Conservation (phyloP, 2,797 vertebrate species). For the Sus cebifrons region DNA sequence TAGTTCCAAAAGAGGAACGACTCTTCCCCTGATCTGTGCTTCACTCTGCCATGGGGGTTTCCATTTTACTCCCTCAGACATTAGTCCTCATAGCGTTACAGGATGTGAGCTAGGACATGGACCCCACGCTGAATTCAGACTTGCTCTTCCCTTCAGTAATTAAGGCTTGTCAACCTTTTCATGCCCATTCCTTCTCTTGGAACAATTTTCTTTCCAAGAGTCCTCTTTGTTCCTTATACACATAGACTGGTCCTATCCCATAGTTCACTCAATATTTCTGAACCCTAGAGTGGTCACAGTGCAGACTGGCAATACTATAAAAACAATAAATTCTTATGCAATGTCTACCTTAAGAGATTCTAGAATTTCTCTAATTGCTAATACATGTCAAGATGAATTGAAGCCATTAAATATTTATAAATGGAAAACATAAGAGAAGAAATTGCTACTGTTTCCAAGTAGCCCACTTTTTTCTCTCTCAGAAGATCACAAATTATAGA, state of each 20-base stretch:
- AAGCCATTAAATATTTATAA: slow-evolving; percentile 23
- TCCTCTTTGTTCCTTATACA: background rate
- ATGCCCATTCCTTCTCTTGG: background rate
- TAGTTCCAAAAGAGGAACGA: background rate
- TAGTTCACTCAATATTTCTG: background rate
- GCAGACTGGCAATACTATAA: background rate
- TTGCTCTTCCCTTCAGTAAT: background rate
- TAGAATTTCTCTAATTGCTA: slow-evolving; percentile 35
- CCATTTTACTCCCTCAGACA: background rate
- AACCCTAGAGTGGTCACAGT: background rate
- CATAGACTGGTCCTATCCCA: background rate
- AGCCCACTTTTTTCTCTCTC: background rate
- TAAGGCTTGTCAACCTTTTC: background rate
- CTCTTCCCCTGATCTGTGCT: background rate
- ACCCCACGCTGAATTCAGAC: background rate
- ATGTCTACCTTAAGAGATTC: background rate
- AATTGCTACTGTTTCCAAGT: slow-evolving; percentile 42
- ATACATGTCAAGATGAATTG: background rate
- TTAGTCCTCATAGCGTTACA: background rate
- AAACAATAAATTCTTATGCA: background rate
- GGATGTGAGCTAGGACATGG: background rate
- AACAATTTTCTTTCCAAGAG: background rate
- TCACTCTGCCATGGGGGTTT: background rate
- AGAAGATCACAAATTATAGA: background rate
- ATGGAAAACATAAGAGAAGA: background rate